These are phyloP conservation scores for Hyphantria cunea DNA, from an alignment of 1,140 invertebrate genomes.

Conservation along the genomic window DNA sequence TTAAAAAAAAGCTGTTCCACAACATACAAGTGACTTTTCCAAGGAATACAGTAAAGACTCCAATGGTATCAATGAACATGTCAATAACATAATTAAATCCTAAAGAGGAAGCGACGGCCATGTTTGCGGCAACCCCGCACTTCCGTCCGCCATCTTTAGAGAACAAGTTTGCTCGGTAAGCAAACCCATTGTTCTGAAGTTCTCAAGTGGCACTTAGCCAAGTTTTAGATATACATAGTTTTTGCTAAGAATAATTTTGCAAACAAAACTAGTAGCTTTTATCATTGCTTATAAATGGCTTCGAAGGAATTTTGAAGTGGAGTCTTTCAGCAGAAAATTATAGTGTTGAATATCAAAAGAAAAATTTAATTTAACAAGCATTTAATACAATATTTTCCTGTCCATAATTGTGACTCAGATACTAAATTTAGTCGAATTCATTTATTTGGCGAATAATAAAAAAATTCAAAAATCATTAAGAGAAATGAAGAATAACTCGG, in stretches of 20 bases:
- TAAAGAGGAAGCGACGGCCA: constrained; percentile 29
- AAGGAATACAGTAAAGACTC: background rate
- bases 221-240: constrained; percentile 21
- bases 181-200: constrained; percentile 35
- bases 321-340: background rate
- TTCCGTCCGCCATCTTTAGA: constrained; percentile 37
- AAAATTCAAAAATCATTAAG: no score
- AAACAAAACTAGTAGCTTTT: background rate
- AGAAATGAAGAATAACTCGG: no score
- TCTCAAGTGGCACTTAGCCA: constrained; percentile 39
- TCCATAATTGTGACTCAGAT: no score
- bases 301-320: background rate
- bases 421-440: no score
- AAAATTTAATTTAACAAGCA: no score
- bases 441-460: no score
- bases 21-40: no score
- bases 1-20: no score
- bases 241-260: constrained; percentile 25
- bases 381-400: no score
- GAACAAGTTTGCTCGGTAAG: constrained; percentile 32
- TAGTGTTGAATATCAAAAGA: no score
- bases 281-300: no score
- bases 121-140: constrained; percentile 33
- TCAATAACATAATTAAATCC: constrained; percentile 21
- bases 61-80: constrained; percentile 8